Conservation (phyloP, 2,888 invertebrate genomes). For the Dasysyrphus albostriatus region DNA sequence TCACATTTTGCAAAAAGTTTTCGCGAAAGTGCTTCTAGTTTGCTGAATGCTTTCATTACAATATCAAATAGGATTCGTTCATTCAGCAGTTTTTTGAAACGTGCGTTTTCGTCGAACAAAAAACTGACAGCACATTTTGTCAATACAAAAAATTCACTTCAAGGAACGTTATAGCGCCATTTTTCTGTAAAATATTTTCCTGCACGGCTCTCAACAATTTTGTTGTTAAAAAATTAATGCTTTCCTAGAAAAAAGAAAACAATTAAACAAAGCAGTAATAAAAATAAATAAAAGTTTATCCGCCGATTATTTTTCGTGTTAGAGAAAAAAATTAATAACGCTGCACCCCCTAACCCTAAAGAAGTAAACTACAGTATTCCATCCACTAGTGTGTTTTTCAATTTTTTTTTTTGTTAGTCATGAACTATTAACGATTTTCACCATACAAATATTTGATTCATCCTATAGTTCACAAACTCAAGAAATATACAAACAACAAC, state of each 20-base stretch:
- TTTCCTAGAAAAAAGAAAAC: not conserved
- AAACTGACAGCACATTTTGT: constrained; percentile 51
- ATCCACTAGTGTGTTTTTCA: constrained; percentile 45
- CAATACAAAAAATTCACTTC: constrained; percentile 48
- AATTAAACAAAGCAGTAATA: not conserved
- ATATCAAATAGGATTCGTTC: not conserved
- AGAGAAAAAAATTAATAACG: not conserved
- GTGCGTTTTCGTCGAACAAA: constrained; percentile 23
- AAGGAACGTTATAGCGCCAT: constrained; percentile 75
- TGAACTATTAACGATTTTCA: constrained; percentile 50
- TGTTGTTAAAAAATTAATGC: constrained; percentile 17
- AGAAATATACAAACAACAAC: not conserved
- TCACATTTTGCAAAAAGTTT: no score
- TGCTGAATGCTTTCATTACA: not conserved
- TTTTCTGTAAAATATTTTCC: constrained; percentile 63
- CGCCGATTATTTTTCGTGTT: not conserved
- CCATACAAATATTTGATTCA: constrained; percentile 26
- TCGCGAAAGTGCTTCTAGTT: not conserved
- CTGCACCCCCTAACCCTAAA: constrained; percentile 19
- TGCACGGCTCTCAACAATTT: constrained; percentile 39
- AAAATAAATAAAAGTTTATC: not conserved
- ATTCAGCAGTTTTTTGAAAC: constrained; percentile 57
- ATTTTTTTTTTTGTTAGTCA: constrained; percentile 25
- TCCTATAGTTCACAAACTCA: constrained; percentile 7
- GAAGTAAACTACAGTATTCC: not conserved